phyloP scores from a whole-genome alignment of 2,113 vertebrate genomes.

The Chaetura pelagica region DNA sequence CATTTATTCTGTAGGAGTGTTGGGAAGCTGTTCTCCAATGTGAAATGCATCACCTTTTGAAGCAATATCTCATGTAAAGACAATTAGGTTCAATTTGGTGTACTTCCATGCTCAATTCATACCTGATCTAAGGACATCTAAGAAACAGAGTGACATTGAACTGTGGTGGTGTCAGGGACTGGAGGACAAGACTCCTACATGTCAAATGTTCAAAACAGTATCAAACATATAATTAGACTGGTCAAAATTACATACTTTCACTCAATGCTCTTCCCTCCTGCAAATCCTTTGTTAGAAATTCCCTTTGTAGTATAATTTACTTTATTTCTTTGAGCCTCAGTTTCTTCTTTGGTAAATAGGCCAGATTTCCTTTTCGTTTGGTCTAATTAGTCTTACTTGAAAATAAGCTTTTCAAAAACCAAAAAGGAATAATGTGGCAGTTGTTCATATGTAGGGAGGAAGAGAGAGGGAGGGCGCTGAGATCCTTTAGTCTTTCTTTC shows the following conservation, averaged over 20 bases:
- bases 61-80: background rate
- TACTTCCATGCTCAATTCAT: background rate
- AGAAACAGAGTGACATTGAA: background rate
- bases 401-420: background rate
- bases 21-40: background rate
- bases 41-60: background rate
- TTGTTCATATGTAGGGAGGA: background rate
- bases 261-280: background rate
- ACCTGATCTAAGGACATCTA: background rate
- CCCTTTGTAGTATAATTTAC: background rate
- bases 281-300: background rate
- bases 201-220: background rate
- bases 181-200: background rate
- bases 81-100: background rate
- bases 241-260: background rate
- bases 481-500: background rate
- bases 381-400: background rate
- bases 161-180: background rate
- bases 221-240: background rate
- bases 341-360: background rate
- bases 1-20: background rate
- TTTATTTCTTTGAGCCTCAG: background rate
- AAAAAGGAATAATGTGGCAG: background rate
- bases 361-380: background rate
- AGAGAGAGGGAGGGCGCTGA: background rate